Base-by-base conservation (phyloP, 1,140 invertebrate genomes). In the Cydia fagiglandana region DNA sequence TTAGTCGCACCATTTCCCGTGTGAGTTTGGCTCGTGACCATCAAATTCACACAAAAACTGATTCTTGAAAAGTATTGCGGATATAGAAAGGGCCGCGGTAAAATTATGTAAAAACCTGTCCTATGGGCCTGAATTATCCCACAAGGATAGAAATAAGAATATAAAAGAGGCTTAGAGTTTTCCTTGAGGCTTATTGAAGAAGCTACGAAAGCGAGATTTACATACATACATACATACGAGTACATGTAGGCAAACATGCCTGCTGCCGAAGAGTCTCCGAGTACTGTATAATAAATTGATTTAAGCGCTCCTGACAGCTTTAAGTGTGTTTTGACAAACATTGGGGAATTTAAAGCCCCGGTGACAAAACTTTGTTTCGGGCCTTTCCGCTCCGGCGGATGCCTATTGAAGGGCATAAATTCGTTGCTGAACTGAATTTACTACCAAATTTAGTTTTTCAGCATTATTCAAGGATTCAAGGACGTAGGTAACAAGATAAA, bases 51-150 rank as follows among this genome's bases (percentile, higher is more conserved):
- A 80, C 77, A 82, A 83, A 83, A 83, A 81, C 80, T 81, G 79
- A 84, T 81, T 84, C 76, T 74, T 77, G 79, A 79, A 83, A 87
- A 81, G 77, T 81, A 79, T 77, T 78, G 83, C 80, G 76, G 82
- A 86, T 84, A 86, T 84, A 84, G 83, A 89, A 90, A 88, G 79
- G 86, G 81, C 87, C 84, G 81, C 81, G 82, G 83, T 79, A 81
- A 91, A 91, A 90, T 91, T 91, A 92, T 91, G 89, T 89, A 87
- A 91, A 88, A 91, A 89, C 87, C 88, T 88, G 85, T 89, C 88
- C 86, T 88, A 86, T 89, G 85, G 84, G 88, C 81, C 84, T 84
- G 88, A 91, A 91, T 92, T 89, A 92, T 91, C 86, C 87, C 84
- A 79, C 84, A 88, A 90, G 90, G 86, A 90, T 91, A 89, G 85